These are phyloP conservation scores for Drosophila lowei DNA, from an alignment of 1,140 invertebrate genomes.

Conservation along the genomic window DNA sequence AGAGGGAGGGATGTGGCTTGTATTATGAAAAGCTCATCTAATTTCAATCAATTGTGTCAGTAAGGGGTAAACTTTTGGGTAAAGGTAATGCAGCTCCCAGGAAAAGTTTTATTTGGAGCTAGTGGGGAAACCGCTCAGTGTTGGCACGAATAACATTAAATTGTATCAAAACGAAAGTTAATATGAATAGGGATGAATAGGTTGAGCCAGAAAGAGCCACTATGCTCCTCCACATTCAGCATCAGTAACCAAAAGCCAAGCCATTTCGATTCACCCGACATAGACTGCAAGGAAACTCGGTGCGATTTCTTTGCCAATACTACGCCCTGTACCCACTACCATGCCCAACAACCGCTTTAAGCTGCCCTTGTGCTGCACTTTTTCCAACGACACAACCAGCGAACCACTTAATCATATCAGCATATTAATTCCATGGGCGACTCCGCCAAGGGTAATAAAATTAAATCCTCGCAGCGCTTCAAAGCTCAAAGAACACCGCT, in stretches of 20 bases:
- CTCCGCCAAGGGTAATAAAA: slow-evolving; percentile 64
- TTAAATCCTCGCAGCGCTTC: slow-evolving; percentile 71
- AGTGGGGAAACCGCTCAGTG: neutral
- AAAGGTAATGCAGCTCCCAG: slow-evolving; percentile 14
- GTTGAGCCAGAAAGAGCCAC: no score
- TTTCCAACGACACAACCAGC: slow-evolving; percentile 29
- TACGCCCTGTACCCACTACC: no score
- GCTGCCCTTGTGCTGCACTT: slow-evolving; percentile 35
- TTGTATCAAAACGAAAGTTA: no score
- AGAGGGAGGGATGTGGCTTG: slow-evolving; percentile 34
- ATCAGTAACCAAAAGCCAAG: no score
- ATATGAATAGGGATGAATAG: no score
- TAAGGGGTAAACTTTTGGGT: slow-evolving; percentile 42
- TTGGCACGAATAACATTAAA: no score
- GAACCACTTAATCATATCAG: slow-evolving; percentile 77
- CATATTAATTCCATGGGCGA: slow-evolving; percentile 70
- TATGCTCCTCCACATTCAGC: no score
- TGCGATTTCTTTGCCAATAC: no score
- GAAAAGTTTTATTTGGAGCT: slow-evolving; percentile 4
- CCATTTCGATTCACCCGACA: no score
- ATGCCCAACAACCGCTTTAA: neutral
- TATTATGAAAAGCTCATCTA: slow-evolving; percentile 71
- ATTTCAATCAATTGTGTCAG: slow-evolving; percentile 71
- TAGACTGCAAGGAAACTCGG: no score
- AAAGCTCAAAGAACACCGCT: slow-evolving; percentile 32